Evolutionary conservation across 2,888 invertebrate species (phyloP), one percentile per base, ranked within the genome.

Genomic region (Crossocerus cetratus): DNA sequence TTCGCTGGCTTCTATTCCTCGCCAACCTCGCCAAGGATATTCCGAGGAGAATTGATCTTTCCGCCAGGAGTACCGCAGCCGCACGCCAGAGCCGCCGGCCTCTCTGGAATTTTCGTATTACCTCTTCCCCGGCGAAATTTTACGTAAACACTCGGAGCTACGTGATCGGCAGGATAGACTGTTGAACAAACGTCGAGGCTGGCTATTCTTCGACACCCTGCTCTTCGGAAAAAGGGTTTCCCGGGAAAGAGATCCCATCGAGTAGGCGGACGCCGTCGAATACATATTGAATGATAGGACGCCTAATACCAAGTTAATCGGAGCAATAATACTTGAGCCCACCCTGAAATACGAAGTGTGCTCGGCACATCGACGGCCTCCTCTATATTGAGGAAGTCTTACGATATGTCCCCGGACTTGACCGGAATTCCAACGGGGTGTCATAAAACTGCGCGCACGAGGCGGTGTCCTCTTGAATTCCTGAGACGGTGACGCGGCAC

Each of bases 371-470:
- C 49, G n/a, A n/a, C n/a, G 49, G 16, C 16, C 2, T 32, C 32
- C 49, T 49, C 49, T 49, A 1, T 49, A 1, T 16, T 49, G 14
- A 49, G 49, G 49, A 49, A 16, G 16, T 16, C 49, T 49, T 49
- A 49, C 16, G 16, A 49, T 54, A 55, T 65, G 14, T 61, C 44
- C 2, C 14, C 8, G 43, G 14, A 11, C 21, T 65, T 8, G 58
- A 23, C 11, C 20, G 64, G 43, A 60, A 53, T 57, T 21, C 22
- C 22, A 56, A 20, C 57, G 32, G 16, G 43, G 23, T 55, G 65
- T 53, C 73, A 61, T 63, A 72, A 73, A 72, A 73, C 65, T 45
- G 44, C 20, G 32, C 32, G 20, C 45, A 54, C 70, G 57, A 65
- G 23, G 20, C 32, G 11, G 22, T 22, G 65, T 57, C 59, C 56